These are phyloP conservation scores for Micoletzkya japonica DNA, from an alignment of 2,888 invertebrate species.

Conservation along the genomic window DNA sequence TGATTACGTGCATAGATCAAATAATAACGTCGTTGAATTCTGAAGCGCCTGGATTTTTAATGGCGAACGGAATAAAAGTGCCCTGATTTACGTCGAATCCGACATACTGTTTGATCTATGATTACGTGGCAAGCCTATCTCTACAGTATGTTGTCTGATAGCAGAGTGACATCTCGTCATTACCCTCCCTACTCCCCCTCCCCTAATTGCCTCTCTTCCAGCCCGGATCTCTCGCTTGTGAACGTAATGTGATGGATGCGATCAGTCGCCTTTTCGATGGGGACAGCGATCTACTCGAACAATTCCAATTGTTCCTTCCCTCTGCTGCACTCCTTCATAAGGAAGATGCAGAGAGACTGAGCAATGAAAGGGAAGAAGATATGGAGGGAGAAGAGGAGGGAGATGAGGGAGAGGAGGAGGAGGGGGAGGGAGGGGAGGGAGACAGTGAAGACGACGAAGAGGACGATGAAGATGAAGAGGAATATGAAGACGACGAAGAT, in stretches of 20 bases:
- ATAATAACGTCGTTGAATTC: too few relatives aligned
- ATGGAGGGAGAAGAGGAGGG: background rate
- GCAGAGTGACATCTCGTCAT: too few relatives aligned
- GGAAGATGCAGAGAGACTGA: background rate
- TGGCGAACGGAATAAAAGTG: too few relatives aligned
- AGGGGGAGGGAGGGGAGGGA: background rate
- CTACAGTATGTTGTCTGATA: too few relatives aligned
- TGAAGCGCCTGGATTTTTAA: too few relatives aligned
- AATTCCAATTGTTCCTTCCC: conserved; percentile 21
- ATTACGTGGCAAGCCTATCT: too few relatives aligned
- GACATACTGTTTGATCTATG: too few relatives aligned
- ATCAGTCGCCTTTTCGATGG: conserved; percentile 3
- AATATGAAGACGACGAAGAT: background rate
- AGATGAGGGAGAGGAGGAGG: background rate
- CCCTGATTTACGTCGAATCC: too few relatives aligned
- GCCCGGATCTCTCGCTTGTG: too few relatives aligned
- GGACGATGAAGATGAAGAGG: background rate
- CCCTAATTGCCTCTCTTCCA: too few relatives aligned
- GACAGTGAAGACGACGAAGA: conserved; percentile 10
- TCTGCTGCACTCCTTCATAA: background rate
- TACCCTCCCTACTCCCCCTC: too few relatives aligned
- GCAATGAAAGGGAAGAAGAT: background rate
- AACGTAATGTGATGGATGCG: conserved; percentile 9
- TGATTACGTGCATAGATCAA: too few relatives aligned
- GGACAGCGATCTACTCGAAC: conserved; percentile 6